phyloP scores from a whole-genome alignment of 2,797 vertebrate species.

The Thripadectes ignobilis region DNA sequence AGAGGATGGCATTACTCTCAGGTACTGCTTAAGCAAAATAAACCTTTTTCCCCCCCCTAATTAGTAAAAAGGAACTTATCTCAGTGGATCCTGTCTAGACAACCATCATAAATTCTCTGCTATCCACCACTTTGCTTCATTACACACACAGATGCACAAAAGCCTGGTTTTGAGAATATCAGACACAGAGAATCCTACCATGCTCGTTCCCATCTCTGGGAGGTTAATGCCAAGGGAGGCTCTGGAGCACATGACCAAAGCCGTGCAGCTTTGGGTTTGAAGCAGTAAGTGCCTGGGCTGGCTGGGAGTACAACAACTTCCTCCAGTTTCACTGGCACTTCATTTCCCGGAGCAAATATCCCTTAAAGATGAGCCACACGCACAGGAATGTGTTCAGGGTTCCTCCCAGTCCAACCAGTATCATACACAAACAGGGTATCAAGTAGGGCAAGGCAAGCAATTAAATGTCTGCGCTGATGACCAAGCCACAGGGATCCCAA shows the following conservation, averaged over 20 bases:
- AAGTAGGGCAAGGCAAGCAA: neutral
- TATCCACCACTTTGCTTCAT: neutral
- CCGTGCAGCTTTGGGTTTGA: neutral
- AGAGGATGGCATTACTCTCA: neutral
- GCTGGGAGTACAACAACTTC: neutral
- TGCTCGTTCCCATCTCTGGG: neutral
- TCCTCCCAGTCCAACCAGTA: neutral
- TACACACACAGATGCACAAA: neutral
- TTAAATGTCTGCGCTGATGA: fast-evolving
- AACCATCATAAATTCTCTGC: neutral
- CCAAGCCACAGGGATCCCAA: neutral
- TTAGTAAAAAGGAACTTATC: neutral
- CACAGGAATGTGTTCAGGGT: fast-evolving
- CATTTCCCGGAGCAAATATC: neutral
- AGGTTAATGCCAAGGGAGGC: neutral
- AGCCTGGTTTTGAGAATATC: neutral
- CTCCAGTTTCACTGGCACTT: neutral
- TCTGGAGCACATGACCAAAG: neutral
- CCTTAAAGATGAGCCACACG: fast-evolving
- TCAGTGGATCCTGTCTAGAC: neutral
- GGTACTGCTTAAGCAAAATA: neutral
- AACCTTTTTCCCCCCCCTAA: neutral
- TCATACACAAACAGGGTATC: neutral
- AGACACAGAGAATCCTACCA: neutral
- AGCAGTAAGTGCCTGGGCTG: neutral